phyloP scores from a whole-genome alignment of 2,113 vertebrate genomes.

The Gorsachius goisagi region DNA sequence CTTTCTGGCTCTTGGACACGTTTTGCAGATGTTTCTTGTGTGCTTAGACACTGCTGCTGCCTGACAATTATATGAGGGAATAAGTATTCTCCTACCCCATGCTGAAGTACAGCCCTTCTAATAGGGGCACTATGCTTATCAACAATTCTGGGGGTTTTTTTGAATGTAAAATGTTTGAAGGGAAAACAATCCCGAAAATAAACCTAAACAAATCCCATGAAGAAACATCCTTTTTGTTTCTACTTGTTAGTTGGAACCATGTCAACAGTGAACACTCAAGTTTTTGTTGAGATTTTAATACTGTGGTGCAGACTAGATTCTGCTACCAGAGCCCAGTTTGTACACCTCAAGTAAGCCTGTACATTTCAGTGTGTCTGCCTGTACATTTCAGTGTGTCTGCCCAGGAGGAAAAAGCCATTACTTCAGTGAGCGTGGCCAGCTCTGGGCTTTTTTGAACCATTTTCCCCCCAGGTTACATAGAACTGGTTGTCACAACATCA shows the following conservation, averaged over 20 bases:
- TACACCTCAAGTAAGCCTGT: not conserved
- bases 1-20: not conserved
- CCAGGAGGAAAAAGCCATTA: not conserved
- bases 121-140: not conserved
- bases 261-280: not conserved
- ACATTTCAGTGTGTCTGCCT: not conserved
- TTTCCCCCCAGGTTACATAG: not conserved
- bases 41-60: not conserved
- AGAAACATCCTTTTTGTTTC: not conserved
- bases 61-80: not conserved
- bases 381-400: not conserved
- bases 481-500: not conserved
- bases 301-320: not conserved
- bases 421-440: not conserved
- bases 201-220: not conserved
- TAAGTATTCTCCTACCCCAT: not conserved
- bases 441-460: not conserved
- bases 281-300: not conserved
- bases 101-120: not conserved
- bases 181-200: not conserved
- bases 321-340: not conserved
- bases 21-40: constrained; percentile 1
- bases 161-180: not conserved
- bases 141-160: not conserved
- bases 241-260: not conserved